These are phyloP conservation scores for Chromoteleia sp. DNA, from an alignment of 2,888 invertebrate species.

Conservation along the genomic window DNA sequence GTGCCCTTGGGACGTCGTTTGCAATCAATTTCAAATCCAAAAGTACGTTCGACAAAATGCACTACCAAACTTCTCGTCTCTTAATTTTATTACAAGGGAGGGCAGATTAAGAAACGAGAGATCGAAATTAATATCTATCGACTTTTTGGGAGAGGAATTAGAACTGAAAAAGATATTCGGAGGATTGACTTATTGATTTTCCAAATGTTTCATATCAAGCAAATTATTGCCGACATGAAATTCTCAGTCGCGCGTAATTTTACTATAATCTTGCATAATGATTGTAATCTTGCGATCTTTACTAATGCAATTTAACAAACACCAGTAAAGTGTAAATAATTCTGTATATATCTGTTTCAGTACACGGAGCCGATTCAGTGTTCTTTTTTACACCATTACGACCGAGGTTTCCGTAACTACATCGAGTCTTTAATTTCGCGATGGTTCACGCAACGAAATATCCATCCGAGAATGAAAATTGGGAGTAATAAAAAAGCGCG, in stretches of 20 bases:
- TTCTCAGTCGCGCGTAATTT: too few species aligned
- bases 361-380: conserved; percentile 43
- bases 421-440: conserved; percentile 28
- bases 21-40: too few species aligned
- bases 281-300: too few species aligned
- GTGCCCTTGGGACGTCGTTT: too few species aligned
- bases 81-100: too few species aligned
- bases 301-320: too few species aligned
- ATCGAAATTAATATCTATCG: neutral
- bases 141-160: neutral
- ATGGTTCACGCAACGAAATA: conserved; percentile 57
- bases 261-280: too few species aligned
- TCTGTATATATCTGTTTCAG: conserved; percentile 30
- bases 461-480: conserved; percentile 27
- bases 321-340: neutral
- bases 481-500: conserved; percentile 3
- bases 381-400: conserved; percentile 9
- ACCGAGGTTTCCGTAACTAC: conserved; percentile 36
- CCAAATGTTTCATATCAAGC: neutral
- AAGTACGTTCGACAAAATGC: too few species aligned
- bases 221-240: too few species aligned
- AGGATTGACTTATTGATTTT: neutral
- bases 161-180: conserved; percentile 9
- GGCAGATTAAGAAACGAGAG: neutral
- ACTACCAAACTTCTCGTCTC: too few species aligned